Base-by-base conservation (phyloP, 1,140 invertebrate genomes). In the Pogonomyrmex barbatus region DNA sequence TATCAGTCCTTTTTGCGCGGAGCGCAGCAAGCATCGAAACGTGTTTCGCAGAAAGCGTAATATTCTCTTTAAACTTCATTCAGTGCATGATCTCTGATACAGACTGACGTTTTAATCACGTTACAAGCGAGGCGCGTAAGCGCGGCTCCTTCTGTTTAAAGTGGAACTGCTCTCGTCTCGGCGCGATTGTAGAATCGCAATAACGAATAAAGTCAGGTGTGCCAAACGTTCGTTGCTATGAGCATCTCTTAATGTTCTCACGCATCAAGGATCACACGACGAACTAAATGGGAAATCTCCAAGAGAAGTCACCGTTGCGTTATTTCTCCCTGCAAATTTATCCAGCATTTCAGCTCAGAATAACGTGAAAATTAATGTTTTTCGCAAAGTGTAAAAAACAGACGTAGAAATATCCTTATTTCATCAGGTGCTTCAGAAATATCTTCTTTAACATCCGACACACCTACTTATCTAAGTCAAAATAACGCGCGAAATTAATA, bases 21-120 rank as follows among this genome's bases (percentile, higher is more conserved):
- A 45, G 68, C 24, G 24, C 42, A 60, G 30, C 79, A 36, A 75
- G 68, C 30, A 60, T 47, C 54, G 67, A 71, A 82, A 82, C 56
- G 14, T 67, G 52, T 73, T 73, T 60, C 54, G 42, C 56, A n/a
- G 33, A 83, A 83, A 75, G 45, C 68, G 79, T 73, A 83, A 60
- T 82, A 85, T 65, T 77, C 75, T 47, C 75, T 78, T 85, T 77
- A 78, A 76, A 60, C 47, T 77, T 65, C 47, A 52, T 79, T 85
- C 73, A 79, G 75, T 65, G 60, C 83, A 67, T 78, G 83, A 83
- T 83, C 56, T 39, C 79, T 83, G 68, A 83, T 83, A 83, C 79
- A 73, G 79, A 71, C 79, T 86, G 67, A 88, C 71, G 42, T 88
- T 87, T 87, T 88, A 87, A 87, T 87, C 79, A 83, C 50, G 71